Evolutionary conservation across 2,888 invertebrate species (phyloP).

Genomic region (Maniola hyperantus): DNA sequence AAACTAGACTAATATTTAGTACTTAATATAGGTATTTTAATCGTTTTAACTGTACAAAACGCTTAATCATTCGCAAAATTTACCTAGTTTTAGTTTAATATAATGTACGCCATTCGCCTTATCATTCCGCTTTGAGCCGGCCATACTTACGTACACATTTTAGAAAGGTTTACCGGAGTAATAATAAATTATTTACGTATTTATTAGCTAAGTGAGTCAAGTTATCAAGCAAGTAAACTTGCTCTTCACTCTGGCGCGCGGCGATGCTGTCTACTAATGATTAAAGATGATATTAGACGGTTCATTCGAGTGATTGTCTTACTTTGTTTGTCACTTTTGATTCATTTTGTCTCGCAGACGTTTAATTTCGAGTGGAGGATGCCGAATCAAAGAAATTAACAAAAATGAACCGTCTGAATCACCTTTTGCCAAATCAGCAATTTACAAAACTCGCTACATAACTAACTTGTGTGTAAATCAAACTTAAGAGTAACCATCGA

Average conservation of each 20-base stretch:
- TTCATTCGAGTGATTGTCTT: no score
- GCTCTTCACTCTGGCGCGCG: no score
- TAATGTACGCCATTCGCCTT: conserved; percentile 40
- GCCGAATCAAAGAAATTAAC: no score
- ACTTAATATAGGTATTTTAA: conserved; percentile 56
- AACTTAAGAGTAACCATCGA: conserved; percentile 2
- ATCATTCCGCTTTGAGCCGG: conserved; percentile 66
- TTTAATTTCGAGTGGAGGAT: no score
- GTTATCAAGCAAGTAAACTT: neutral
- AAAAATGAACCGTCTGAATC: no score
- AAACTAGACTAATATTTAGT: conserved; percentile 63
- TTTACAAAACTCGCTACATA: neutral
- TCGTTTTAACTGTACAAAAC: conserved; percentile 79
- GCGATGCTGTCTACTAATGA: no score
- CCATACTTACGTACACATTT: conserved; percentile 72
- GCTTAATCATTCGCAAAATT: conserved; percentile 74
- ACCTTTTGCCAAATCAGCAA: no score
- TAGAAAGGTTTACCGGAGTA: conserved; percentile 72
- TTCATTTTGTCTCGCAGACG: no score
- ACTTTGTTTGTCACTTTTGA: no score
- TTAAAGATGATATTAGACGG: no score
- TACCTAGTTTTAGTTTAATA: conserved; percentile 59
- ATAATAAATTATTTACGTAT: conserved; percentile 4
- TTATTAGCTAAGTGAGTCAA: neutral
- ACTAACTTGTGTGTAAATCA: neutral